A percentile compares a stretch with the other conserved stretches of the same genome.
phyloP scores from a whole-genome alignment of 2,888 invertebrate genomes.

The Melipona beecheii region DNA sequence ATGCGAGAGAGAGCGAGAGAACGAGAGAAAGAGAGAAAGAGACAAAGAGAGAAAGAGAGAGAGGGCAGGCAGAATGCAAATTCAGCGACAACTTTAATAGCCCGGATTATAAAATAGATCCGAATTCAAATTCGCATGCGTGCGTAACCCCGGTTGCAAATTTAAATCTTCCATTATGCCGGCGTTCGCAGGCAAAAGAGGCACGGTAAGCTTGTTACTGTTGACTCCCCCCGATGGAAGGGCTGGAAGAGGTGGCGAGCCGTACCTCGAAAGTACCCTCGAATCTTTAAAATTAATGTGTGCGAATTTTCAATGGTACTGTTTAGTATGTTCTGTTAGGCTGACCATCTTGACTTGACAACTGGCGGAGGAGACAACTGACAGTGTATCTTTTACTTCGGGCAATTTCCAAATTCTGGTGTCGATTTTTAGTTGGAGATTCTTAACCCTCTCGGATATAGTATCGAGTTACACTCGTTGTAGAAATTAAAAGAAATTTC shows the following conservation, averaged over 20 bases:
- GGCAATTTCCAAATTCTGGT: no score
- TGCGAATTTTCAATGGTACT: no score
- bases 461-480: no score
- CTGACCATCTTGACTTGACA: no score
- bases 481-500: no score
- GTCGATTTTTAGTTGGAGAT: no score
- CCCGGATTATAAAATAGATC: constrained; percentile 69
- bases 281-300: no score
- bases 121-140: constrained; percentile 62
- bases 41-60: neutral
- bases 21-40: neutral
- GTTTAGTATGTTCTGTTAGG: no score
- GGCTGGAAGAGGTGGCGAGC: constrained; percentile 10
- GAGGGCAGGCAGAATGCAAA: constrained; percentile 54
- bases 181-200: constrained; percentile 46
- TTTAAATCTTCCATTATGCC: constrained; percentile 69
- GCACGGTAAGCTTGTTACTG: constrained; percentile 53
- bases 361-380: no score
- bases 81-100: constrained; percentile 67
- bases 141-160: constrained; percentile 56
- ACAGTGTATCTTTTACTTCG: no score
- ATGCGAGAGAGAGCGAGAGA: neutral
- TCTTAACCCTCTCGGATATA: no score
- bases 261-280: no score
- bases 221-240: constrained; percentile 2